Percentiles rank a stretch among this genome's conserved stretches.
Conservation (phyloP, 2,888 invertebrate genomes). For the Cistogaster globosa region DNA sequence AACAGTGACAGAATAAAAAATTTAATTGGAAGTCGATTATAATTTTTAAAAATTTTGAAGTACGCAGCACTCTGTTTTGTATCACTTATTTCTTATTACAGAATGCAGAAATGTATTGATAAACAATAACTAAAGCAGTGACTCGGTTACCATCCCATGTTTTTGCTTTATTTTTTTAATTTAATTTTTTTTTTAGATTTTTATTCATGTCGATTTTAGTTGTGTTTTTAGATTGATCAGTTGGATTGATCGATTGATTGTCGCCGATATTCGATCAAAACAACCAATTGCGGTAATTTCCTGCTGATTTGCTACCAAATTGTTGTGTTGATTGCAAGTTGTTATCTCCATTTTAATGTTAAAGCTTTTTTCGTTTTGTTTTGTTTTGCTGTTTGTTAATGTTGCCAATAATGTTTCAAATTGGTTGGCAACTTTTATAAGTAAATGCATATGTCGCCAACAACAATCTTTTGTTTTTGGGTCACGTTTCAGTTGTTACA, state of each 20-base stretch:
- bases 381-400: constrained; percentile 47
- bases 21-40: too few species aligned
- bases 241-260: constrained; percentile 82
- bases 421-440: constrained; percentile 57
- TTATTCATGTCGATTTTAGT: constrained; percentile 49
- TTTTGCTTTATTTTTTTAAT: constrained; percentile 21
- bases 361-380: constrained; percentile 16
- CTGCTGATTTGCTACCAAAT: constrained; percentile 81
- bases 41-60: too few species aligned
- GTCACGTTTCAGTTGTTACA: constrained; percentile 72
- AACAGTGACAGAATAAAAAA: too few species aligned
- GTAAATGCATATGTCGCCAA: constrained; percentile 57
- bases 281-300: constrained; percentile 82
- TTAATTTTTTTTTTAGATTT: constrained; percentile 41
- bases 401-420: constrained; percentile 61
- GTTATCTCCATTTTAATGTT: constrained; percentile 69
- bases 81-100: background rate
- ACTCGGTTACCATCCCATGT: constrained; percentile 55
- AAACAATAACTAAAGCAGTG: constrained; percentile 12
- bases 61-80: background rate
- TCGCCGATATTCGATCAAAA: constrained; percentile 77
- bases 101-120: background rate
- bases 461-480: constrained; percentile 66
- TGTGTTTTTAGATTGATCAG: constrained; percentile 74
- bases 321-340: constrained; percentile 75